Base-by-base conservation (phyloP, 2,113 vertebrate species). In the Oryzias celebensis region DNA sequence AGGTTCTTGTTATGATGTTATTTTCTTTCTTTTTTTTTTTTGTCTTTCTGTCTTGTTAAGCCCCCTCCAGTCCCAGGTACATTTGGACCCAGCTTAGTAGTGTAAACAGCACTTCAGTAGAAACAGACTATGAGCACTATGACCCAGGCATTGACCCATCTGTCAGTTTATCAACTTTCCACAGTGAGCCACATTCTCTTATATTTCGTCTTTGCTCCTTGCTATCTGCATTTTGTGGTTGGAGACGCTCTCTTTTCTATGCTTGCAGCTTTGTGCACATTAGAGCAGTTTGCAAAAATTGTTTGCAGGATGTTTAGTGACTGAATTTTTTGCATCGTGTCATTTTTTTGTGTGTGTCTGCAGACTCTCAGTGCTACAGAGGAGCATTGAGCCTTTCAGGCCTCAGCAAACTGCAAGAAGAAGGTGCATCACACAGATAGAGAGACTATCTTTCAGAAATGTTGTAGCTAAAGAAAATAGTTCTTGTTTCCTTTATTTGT, bases 341-440 rank as follows among this genome's bases (percentile, higher is more conserved):
- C 51, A 41, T 36, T 36, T 36, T 31, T 31, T 36, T 28, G 1
- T 65, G 5, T 48, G 0, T 52, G 59, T 55, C 28, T 61, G 3
- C 72, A 92, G 91, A 91, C 64, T 91, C 90, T 58, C 84, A 80
- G 67, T 65, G 86, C 14, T 70, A 85, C 71, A 81, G 62, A 77
- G 50, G 47, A 23, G 78, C 81, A 2, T 3, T 46, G 53, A 81
- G 16, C 15, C 42, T 56, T 1, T 14, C 77, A 3, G 71, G 68
- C 14, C 56, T 86, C 1, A 50, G 74, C 44, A 50, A 58, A 52
- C 74, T 86, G 45, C 54, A 1, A 55, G 88, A 89, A 56, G 80
- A 89, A 62, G 77, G 91, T 91, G 80, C 87, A 86, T 78, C 43
- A 70, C 58, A 41, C 52, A 5, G 10, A 8, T 43, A 5, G 41